Evolutionary conservation across 1,140 invertebrate species (phyloP).

Genomic region (Chironomus striatipennis): DNA sequence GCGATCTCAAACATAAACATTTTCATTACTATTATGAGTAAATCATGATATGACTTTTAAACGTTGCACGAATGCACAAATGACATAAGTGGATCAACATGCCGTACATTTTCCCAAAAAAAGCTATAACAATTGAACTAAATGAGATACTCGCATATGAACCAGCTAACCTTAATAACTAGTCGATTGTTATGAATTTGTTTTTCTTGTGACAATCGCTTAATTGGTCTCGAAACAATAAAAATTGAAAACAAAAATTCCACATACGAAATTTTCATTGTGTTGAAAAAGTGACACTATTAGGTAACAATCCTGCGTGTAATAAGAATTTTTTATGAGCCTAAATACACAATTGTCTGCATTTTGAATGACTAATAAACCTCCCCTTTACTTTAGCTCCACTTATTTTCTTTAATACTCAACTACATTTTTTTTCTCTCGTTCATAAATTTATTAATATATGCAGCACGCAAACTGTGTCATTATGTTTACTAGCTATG

Average conservation of each 20-base stretch:
- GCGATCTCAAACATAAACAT: no score
- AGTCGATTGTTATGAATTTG: no score
- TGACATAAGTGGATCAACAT: no score
- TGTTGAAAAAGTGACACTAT: not conserved
- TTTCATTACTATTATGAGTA: no score
- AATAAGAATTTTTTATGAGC: not conserved
- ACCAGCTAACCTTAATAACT: no score
- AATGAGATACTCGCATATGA: no score
- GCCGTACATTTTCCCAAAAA: no score
- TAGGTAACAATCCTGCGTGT: not conserved
- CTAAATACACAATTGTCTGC: not conserved
- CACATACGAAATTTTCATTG: not conserved
- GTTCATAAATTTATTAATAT: not conserved
- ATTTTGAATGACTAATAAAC: not conserved
- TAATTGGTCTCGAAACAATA: not conserved
- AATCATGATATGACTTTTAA: no score
- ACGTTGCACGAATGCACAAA: no score
- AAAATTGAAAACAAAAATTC: conserved; percentile 2
- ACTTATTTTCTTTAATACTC: not conserved
- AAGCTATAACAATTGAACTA: no score
- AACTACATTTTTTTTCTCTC: not conserved
- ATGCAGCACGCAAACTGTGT: conserved; percentile 6
- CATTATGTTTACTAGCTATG: not conserved
- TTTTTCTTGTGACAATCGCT: not conserved
- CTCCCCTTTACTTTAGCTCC: not conserved